Conservation (phyloP, 2,888 invertebrate species). For the Eupsilia transversa region DNA sequence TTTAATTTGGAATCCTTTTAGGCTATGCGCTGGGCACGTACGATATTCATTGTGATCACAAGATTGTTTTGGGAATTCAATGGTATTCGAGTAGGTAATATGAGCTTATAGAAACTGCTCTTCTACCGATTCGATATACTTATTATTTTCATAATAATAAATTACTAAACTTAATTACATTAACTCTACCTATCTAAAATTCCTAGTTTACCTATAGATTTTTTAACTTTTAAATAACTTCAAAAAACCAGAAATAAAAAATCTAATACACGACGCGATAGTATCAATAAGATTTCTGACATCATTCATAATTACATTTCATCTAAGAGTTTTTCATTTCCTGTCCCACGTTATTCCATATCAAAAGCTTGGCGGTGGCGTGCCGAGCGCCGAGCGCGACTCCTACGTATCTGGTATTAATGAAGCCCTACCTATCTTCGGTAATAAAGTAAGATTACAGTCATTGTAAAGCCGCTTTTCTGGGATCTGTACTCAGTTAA, state of each 20-base stretch:
- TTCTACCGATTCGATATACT: not conserved
- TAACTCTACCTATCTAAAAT: not conserved
- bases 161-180: not conserved
- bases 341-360: not conserved
- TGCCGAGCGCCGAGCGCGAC: not conserved
- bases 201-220: too few species aligned
- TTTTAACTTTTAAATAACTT: not conserved
- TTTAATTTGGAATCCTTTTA: slow-evolving; percentile 42
- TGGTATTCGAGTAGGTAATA: not conserved
- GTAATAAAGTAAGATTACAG: slow-evolving; percentile 82
- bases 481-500: slow-evolving; percentile 61
- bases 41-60: slow-evolving; percentile 2
- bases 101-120: too few species aligned
- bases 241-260: not conserved
- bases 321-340: not conserved
- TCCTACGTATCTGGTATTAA: slow-evolving; percentile 72
- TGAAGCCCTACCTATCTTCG: slow-evolving; percentile 76
- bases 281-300: slow-evolving; percentile 1
- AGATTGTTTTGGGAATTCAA: not conserved
- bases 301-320: slow-evolving; percentile 10
- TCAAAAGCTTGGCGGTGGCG: not conserved
- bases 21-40: not conserved
- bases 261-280: not conserved
- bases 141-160: not conserved
- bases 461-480: slow-evolving; percentile 74